Conservation (phyloP, 2,888 invertebrate species). For the Agrochola lota region DNA sequence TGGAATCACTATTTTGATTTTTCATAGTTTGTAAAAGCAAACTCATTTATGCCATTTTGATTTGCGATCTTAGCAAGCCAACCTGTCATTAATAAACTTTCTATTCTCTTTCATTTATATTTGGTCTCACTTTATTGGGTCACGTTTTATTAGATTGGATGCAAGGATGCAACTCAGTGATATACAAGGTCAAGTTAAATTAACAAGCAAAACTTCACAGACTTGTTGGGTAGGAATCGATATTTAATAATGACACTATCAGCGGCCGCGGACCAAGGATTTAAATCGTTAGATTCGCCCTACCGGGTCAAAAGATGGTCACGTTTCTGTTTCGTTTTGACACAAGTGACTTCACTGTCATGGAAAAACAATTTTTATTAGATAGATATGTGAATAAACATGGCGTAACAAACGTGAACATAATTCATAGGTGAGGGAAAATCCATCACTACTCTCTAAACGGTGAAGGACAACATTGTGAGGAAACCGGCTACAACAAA, state of each 20-base stretch:
- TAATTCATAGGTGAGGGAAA: neutral
- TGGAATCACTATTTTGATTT: neutral
- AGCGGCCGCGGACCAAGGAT: neutral
- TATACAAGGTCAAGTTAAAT: neutral
- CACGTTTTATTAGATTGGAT: neutral
- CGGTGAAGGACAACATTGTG: too few relatives aligned
- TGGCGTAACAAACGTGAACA: neutral
- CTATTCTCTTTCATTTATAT: neutral
- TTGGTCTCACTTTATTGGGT: neutral
- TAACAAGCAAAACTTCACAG: neutral
- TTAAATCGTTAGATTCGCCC: neutral
- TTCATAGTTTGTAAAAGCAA: neutral
- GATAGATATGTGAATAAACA: neutral
- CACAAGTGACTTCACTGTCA: too few relatives aligned
- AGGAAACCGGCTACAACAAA: neutral
- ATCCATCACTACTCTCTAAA: neutral
- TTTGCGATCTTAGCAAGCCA: conserved; percentile 5
- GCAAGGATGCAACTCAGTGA: neutral
- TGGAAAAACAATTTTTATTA: neutral
- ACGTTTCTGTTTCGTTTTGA: neutral
- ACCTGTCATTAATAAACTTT: too few relatives aligned
- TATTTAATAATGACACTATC: neutral
- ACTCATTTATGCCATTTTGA: neutral
- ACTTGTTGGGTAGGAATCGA: too few relatives aligned
- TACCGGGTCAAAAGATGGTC: neutral